Evolutionary conservation across 2,113 vertebrate genomes (phyloP).

Genomic region (Sigmodon hispidus): DNA sequence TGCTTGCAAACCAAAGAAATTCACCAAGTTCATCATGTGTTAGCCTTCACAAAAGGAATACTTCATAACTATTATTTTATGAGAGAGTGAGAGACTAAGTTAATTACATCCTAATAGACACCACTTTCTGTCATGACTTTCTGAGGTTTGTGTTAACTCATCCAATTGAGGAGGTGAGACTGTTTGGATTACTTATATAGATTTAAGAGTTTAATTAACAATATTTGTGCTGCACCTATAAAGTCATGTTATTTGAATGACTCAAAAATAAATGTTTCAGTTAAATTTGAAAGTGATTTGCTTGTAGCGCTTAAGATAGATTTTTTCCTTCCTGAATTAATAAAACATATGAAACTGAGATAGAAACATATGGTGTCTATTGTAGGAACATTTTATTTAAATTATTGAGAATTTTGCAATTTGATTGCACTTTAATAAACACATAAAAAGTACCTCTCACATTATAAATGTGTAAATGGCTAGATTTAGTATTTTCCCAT

Average conservation of each 20-base stretch:
- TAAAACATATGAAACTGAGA: constrained; percentile 73
- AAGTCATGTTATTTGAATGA: constrained; percentile 33
- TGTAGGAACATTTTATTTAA: constrained; percentile 71
- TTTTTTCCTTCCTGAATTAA: constrained; percentile 52
- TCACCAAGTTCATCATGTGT: background rate
- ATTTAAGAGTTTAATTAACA: constrained; percentile 46
- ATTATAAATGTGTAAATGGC: constrained; percentile 69
- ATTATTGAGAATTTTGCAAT: constrained; percentile 74
- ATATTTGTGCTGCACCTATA: constrained; percentile 53
- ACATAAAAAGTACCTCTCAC: constrained; percentile 65
- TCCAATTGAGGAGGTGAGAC: background rate
- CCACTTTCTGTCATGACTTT: background rate
- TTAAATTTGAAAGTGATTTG: constrained; percentile 59
- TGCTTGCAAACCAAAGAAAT: background rate
- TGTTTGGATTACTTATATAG: constrained; percentile 4
- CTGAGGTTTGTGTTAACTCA: background rate
- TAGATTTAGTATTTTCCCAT: constrained; percentile 69
- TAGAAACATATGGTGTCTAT: constrained; percentile 68
- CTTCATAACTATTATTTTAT: background rate
- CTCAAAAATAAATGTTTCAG: constrained; percentile 47
- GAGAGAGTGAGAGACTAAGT: background rate
- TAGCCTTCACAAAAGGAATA: constrained; percentile 1
- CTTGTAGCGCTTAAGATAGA: background rate
- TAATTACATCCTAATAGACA: background rate
- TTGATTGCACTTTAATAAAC: constrained; percentile 76